Base-by-base conservation (phyloP, 2,797 vertebrate species). In the Chromis chromis region DNA sequence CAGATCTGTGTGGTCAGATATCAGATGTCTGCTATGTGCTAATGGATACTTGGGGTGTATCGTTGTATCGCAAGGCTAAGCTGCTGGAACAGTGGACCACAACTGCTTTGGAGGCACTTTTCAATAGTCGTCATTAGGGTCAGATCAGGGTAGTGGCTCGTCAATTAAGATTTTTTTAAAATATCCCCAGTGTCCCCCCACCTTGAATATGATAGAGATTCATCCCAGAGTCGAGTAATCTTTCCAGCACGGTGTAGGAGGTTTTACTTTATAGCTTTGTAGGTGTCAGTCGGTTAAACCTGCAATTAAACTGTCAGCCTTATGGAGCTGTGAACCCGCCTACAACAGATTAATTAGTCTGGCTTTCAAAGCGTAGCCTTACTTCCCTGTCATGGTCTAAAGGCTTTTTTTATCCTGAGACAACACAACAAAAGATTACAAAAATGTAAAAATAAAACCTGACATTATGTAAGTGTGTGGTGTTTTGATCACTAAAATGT, bases 1-100 rank as follows among this genome's bases (percentile, higher is more conserved):
- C 82, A 82, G 89, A 91, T 88, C 88, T 81, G 71, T 80, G 75
- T 69, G 88, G 74, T 83, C 58, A 68, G 82, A 88, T 94, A 93
- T 94, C 90, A 86, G 39, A 71, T 95, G 83, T 91, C 92, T 60
- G 78, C 66, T 63, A 42, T 44, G 42, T 79, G 73, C 83, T 93
- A 93, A 93, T 91, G 80, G 91, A 86, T 78, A 80, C 83, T 79
- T 11, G 36, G 74, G 65, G 36, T 84, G 70, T 67, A 62, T 79
- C 46, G 69, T 46, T 62, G 60, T 22, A 21, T 33, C 54, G 49
- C 65, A 57, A 16, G 27, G 57, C 68, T 36, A 42, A 68, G 44
- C 65, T 80, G 61, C 74, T 71, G 70, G 49, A 64, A 36, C 28
- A 8, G 27, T 19, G 74, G 33, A 46, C 39, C 12, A 12, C 22